phyloP scores from a whole-genome alignment of 2,797 vertebrate genomes.

The Anolis apletophallus region DNA sequence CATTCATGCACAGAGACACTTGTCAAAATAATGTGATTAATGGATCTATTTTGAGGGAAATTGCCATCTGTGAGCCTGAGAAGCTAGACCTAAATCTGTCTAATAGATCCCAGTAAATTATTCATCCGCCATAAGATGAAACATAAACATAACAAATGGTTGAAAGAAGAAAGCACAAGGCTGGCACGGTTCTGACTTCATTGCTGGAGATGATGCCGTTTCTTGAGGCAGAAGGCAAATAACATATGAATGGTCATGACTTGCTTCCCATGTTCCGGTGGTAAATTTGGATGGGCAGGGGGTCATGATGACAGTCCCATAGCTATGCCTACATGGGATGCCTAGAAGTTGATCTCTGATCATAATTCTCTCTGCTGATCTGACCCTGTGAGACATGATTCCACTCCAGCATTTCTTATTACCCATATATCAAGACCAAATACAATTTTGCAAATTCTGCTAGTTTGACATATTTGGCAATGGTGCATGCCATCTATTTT shows the following conservation, averaged over 20 bases:
- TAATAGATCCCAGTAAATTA: constrained; percentile 10
- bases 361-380: neutral
- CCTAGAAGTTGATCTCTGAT: no score
- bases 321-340: neutral
- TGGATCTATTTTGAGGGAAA: constrained; percentile 43
- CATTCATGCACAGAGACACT: constrained; percentile 13
- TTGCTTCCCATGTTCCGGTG: neutral
- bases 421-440: neutral
- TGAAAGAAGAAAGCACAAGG: neutral
- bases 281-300: neutral
- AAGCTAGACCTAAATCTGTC: constrained; percentile 19
- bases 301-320: neutral
- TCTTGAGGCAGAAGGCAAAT: neutral
- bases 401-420: neutral
- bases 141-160: constrained; percentile 8
- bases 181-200: neutral
- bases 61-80: neutral
- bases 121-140: constrained; percentile 30
- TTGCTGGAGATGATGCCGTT: neutral
- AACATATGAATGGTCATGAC: neutral
- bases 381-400: neutral
- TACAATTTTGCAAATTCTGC: neutral
- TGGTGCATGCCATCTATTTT: no score
- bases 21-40: constrained; percentile 56
- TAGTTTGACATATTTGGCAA: no score